Conservation (phyloP, 1,140 invertebrate genomes). For the Muscidifurax raptorellus region DNA sequence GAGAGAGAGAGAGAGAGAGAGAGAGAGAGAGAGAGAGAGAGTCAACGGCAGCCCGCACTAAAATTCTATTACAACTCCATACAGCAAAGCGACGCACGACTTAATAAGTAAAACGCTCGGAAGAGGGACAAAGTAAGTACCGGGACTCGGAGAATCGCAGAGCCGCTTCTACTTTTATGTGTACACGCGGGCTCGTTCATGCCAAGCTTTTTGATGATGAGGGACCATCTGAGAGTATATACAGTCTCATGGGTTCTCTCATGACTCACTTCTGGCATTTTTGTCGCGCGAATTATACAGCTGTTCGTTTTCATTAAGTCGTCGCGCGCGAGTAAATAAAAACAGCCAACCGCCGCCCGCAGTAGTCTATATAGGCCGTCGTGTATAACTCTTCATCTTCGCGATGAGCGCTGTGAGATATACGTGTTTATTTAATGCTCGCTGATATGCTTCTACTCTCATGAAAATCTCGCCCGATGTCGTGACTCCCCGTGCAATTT, state of each 20-base stretch:
- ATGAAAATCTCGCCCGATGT: background rate
- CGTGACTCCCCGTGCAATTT: slow-evolving; percentile 6
- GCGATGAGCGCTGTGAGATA: background rate
- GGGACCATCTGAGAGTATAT: background rate
- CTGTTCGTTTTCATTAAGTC: slow-evolving; percentile 34
- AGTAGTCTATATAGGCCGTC: background rate
- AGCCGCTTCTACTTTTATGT: slow-evolving; percentile 36
- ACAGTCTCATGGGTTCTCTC: background rate
- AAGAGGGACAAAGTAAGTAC: background rate
- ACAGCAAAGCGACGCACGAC: background rate
- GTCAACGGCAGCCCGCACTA: background rate
- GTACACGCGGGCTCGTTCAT: background rate
- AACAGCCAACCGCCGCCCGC: background rate
- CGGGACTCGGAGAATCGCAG: slow-evolving; percentile 1
- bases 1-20: too few species aligned
- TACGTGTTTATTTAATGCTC: background rate
- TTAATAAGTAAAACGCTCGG: background rate
- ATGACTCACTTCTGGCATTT: slow-evolving; percentile 32
- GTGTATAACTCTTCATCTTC: slow-evolving; percentile 12
- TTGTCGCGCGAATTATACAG: slow-evolving; percentile 40
- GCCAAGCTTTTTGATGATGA: slow-evolving; percentile 8
- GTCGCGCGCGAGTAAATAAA: slow-evolving; percentile 35
- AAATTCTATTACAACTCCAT: background rate
- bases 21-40: too few species aligned
- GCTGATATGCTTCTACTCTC: background rate